Evolutionary conservation across 1,140 invertebrate species (phyloP).

Genomic region (Megathymus violae): DNA sequence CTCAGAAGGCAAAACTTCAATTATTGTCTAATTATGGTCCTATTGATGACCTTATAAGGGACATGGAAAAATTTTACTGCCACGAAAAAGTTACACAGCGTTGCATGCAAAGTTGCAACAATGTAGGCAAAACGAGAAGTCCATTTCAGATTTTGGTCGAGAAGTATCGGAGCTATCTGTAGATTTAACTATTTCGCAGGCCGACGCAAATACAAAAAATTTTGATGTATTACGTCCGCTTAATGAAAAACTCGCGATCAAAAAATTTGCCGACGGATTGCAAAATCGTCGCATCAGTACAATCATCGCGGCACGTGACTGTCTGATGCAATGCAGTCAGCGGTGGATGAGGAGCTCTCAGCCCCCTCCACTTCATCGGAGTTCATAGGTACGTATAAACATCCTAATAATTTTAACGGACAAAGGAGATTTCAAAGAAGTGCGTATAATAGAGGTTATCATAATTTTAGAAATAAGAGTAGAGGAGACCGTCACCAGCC

Average conservation of each 20-base stretch:
- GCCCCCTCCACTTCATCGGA: no score
- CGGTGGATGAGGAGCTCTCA: no score
- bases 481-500: not conserved
- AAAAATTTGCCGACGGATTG: conserved; percentile 32
- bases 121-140: conserved; percentile 20
- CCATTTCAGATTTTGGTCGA: conserved; percentile 25
- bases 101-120: conserved; percentile 33
- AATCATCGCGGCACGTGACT: conserved; percentile 34
- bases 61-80: conserved; percentile 29
- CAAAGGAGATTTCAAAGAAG: not conserved
- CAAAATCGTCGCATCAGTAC: conserved; percentile 33
- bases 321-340: no score
- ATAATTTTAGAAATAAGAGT: not conserved
- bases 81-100: conserved; percentile 27
- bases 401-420: not conserved
- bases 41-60: conserved; percentile 19
- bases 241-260: conserved; percentile 30
- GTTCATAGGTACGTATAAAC: not conserved
- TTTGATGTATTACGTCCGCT: conserved; percentile 27
- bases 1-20: conserved; percentile 26
- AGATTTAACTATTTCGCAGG: conserved; percentile 33
- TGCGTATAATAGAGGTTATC: not conserved
- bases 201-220: conserved; percentile 12
- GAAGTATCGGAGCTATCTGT: conserved; percentile 20
- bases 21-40: conserved; percentile 18